Evolutionary conservation across 2,888 invertebrate species (phyloP).

Genomic region (Toxonevra muliebris): DNA sequence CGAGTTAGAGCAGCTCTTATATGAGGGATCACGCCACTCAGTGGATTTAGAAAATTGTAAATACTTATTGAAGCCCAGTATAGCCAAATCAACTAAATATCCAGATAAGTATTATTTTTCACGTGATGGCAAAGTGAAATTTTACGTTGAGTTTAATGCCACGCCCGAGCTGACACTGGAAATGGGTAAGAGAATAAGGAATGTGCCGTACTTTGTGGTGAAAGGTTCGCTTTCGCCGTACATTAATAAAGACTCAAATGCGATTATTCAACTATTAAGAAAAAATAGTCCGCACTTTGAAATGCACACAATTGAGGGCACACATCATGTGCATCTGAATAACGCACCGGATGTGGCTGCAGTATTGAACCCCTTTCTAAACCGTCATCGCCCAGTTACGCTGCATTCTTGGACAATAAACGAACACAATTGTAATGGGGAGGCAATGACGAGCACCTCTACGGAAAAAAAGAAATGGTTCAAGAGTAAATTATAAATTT

Average conservation of each 20-base stretch:
- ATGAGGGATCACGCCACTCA: conserved; percentile 68
- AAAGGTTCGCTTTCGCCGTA: conserved; percentile 68
- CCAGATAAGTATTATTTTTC: conserved; percentile 68
- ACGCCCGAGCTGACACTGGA: not conserved
- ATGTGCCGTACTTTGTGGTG: conserved; percentile 71
- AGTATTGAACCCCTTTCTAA: conserved; percentile 58
- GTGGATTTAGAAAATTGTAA: conserved; percentile 67
- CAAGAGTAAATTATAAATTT: no score
- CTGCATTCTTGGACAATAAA: not conserved
- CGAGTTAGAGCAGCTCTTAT: conserved; percentile 69
- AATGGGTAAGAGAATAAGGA: not conserved
- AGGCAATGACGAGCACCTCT: not conserved
- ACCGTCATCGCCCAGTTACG: no score
- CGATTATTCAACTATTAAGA: conserved; percentile 68
- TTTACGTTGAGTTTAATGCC: conserved; percentile 23
- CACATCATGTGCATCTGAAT: conserved; percentile 77
- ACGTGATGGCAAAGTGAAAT: conserved; percentile 41
- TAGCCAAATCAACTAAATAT: conserved; percentile 66
- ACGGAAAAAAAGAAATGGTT: not conserved
- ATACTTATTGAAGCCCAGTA: conserved; percentile 67
- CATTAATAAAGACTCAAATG: conserved; percentile 64
- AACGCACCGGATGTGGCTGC: conserved; percentile 70
- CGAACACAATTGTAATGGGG: conserved; percentile 11
- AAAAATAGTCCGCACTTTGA: conserved; percentile 68
- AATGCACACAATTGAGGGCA: conserved; percentile 70